A percentile compares a stretch with the other conserved stretches of the same genome.
phyloP scores from a whole-genome alignment of 2,113 vertebrate genomes.

The Glaucomys volans region DNA sequence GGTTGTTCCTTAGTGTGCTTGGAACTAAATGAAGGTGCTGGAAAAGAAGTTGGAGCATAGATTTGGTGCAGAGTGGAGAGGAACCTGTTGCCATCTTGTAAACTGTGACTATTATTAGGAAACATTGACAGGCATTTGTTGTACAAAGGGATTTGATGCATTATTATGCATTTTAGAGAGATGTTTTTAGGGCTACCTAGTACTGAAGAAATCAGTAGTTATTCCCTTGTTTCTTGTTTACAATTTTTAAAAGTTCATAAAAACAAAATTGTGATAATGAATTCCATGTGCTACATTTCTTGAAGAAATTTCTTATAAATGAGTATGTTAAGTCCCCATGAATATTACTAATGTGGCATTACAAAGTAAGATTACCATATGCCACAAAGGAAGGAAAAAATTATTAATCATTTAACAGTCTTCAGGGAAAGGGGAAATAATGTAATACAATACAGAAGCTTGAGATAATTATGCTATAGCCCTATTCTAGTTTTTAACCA shows the following conservation, averaged over 20 bases:
- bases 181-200: background rate
- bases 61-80: background rate
- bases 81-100: background rate
- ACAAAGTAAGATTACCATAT: constrained; percentile 82
- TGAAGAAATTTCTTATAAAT: constrained; percentile 82
- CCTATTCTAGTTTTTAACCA: constrained; percentile 71
- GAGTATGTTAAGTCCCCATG: constrained; percentile 80
- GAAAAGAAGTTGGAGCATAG: background rate
- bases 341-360: constrained; percentile 80
- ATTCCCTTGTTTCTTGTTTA: constrained; percentile 62
- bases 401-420: constrained; percentile 80
- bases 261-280: constrained; percentile 75
- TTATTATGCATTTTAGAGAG: background rate
- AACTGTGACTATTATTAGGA: background rate
- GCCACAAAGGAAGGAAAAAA: constrained; percentile 81
- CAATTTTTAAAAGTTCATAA: constrained; percentile 73
- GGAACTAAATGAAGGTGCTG: background rate
- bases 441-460: constrained; percentile 72
- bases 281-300: constrained; percentile 72
- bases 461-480: constrained; percentile 77
- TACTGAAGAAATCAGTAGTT: constrained; percentile 2
- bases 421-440: constrained; percentile 76
- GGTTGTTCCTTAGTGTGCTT: background rate
- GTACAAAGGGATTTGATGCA: background rate
- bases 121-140: background rate